These are phyloP conservation scores for Ctenochaetus hawaiiensis DNA, from an alignment of 2,797 vertebrate species.

Conservation along the genomic window DNA sequence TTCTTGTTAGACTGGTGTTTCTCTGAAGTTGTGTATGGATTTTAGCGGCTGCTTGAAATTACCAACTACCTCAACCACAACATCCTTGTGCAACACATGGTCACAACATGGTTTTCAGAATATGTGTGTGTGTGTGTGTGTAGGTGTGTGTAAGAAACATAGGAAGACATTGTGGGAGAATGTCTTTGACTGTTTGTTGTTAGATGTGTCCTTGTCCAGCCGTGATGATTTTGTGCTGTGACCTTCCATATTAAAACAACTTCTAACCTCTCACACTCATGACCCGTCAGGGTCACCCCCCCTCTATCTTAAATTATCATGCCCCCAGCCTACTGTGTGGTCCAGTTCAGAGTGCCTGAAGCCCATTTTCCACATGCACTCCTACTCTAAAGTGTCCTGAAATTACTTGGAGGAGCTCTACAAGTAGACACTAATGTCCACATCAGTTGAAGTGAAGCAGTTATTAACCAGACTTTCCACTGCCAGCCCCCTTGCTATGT, in stretches of 20 bases:
- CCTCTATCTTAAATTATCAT: conserved; percentile 16
- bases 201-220: conserved; percentile 32
- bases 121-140: conserved; percentile 20
- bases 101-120: conserved; percentile 52
- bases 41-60: conserved; percentile 58
- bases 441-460: no score
- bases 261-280: conserved; percentile 53
- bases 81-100: conserved; percentile 67
- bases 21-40: conserved; percentile 56
- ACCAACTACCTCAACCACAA: conserved; percentile 48
- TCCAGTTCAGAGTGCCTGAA: neutral
- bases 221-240: conserved; percentile 32
- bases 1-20: conserved; percentile 42
- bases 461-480: no score
- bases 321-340: conserved; percentile 52
- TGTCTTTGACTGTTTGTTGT: conserved; percentile 30
- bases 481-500: no score
- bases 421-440: no score
- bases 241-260: conserved; percentile 47
- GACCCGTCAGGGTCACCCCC: conserved; percentile 47
- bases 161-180: conserved; percentile 13
- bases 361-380: no score
- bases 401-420: no score
- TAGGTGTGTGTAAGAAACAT: conserved; percentile 3
- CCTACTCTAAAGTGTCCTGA: no score